Evolutionary conservation across 2,888 invertebrate species (phyloP).

Genomic region (Exephanes ischioxanthus): DNA sequence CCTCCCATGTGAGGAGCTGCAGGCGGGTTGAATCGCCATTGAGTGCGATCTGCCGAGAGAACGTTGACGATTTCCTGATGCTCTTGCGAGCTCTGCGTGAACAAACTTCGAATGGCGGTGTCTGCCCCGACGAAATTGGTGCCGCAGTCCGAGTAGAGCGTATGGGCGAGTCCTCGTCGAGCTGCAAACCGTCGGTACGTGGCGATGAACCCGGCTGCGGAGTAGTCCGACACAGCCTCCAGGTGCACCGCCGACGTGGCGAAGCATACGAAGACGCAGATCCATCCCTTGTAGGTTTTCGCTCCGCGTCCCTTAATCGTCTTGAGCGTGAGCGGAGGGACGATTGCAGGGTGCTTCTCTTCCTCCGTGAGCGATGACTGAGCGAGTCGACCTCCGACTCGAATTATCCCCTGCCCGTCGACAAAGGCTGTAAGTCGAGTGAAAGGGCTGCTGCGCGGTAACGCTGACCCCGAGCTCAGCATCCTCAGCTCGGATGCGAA

Average conservation of each 20-base stretch:
- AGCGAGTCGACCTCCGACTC: constrained; percentile 58
- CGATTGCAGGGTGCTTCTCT: constrained; percentile 14
- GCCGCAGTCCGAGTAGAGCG: constrained; percentile 55
- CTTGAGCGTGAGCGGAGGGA: constrained; percentile 19
- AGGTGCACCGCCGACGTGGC: constrained; percentile 71
- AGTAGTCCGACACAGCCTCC: constrained; percentile 67
- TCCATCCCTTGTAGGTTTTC: background rate
- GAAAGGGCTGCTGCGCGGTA: constrained; percentile 21
- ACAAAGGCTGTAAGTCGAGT: constrained; percentile 42
- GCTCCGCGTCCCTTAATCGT: constrained; percentile 34
- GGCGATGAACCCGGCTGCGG: constrained; percentile 65
- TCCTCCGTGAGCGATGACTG: constrained; percentile 28
- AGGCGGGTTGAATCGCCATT: constrained; percentile 20
- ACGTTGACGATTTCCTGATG: background rate
- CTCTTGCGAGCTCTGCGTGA: constrained; percentile 11
- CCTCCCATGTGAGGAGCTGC: constrained; percentile 71
- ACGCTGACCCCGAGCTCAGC: background rate
- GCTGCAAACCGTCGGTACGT: constrained; percentile 68
- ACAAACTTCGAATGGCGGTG: background rate
- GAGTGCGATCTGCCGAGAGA: background rate
- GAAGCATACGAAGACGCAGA: constrained; percentile 70
- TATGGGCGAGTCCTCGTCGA: constrained; percentile 59
- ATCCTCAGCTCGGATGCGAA: background rate
- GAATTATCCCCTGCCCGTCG: constrained; percentile 40
- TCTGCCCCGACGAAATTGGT: constrained; percentile 61